phyloP scores from a whole-genome alignment of 1,140 invertebrate genomes.

The Lordiphosa mommai region DNA sequence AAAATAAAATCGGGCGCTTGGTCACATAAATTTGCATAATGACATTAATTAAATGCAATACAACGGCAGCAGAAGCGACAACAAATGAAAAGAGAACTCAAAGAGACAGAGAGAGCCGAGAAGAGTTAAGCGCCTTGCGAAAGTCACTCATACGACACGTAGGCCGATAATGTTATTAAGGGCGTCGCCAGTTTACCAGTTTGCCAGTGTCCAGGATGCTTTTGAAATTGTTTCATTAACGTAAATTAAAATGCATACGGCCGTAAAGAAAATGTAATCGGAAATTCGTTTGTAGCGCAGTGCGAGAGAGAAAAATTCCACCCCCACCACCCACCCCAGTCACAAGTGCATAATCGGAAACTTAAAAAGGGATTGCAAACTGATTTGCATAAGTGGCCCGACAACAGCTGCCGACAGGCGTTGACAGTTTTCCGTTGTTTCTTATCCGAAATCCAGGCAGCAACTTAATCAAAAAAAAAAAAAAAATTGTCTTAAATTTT shows the following conservation, averaged over 20 bases:
- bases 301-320: constrained; percentile 10
- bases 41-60: constrained; percentile 68
- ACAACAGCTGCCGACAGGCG: constrained; percentile 42
- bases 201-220: constrained; percentile 30
- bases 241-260: constrained; percentile 69
- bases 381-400: constrained; percentile 67
- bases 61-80: constrained; percentile 28
- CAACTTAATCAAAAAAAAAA: background rate
- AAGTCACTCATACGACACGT: constrained; percentile 63
- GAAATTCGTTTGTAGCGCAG: constrained; percentile 60
- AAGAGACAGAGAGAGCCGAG: background rate
- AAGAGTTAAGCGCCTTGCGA: constrained; percentile 23
- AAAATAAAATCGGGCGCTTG: constrained; percentile 43
- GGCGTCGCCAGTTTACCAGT: constrained; percentile 31
- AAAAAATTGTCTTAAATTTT: too few species aligned
- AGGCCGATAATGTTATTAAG: constrained; percentile 71
- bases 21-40: constrained; percentile 72
- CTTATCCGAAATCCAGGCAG: background rate
- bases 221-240: constrained; percentile 70
- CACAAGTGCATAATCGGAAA: constrained; percentile 58
- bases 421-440: constrained; percentile 15
- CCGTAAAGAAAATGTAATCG: constrained; percentile 66
- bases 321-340: background rate
- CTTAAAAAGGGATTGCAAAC: constrained; percentile 63
- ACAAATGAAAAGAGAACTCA: constrained; percentile 9